Evolutionary conservation across 2,797 vertebrate species (phyloP).

Genomic region (Phrynocephalus forsythii): DNA sequence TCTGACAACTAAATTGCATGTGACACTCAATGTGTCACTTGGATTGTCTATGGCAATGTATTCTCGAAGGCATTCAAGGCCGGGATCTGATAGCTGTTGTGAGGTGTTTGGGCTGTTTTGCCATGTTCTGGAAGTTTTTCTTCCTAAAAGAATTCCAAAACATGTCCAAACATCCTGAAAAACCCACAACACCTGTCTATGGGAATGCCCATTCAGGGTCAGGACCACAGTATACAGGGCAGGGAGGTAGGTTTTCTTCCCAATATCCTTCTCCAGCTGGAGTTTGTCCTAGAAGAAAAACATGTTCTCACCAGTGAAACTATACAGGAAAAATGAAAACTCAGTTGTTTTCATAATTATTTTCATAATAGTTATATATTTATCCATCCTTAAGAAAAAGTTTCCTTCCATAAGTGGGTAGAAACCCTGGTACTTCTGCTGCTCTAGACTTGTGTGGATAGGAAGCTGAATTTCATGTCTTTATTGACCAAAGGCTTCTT

Average conservation of each 20-base stretch:
- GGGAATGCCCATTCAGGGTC: not conserved
- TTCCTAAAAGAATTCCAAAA: too few relatives aligned
- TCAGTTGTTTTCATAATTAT: not conserved
- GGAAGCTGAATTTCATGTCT: not conserved
- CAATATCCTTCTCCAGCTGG: not conserved
- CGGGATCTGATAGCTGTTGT: too few relatives aligned
- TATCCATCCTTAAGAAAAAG: too few relatives aligned
- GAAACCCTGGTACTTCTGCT: not conserved
- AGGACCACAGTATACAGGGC: not conserved
- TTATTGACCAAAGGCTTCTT: not conserved
- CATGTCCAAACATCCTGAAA: too few relatives aligned
- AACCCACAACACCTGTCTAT: not conserved
- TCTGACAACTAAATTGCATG: not conserved
- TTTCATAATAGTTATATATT: not conserved
- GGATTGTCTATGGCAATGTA: not conserved
- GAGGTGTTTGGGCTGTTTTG: too few relatives aligned
- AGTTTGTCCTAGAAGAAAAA: not conserved
- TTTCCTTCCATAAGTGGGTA: too few relatives aligned
- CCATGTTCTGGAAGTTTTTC: too few relatives aligned
- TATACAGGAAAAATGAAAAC: not conserved
- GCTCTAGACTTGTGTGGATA: not conserved
- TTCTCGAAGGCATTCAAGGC: not conserved
- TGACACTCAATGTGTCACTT: not conserved
- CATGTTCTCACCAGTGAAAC: not conserved
- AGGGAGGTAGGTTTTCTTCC: not conserved